Conservation (phyloP, 2,113 vertebrate genomes). For the Cyrtonyx montezumae region DNA sequence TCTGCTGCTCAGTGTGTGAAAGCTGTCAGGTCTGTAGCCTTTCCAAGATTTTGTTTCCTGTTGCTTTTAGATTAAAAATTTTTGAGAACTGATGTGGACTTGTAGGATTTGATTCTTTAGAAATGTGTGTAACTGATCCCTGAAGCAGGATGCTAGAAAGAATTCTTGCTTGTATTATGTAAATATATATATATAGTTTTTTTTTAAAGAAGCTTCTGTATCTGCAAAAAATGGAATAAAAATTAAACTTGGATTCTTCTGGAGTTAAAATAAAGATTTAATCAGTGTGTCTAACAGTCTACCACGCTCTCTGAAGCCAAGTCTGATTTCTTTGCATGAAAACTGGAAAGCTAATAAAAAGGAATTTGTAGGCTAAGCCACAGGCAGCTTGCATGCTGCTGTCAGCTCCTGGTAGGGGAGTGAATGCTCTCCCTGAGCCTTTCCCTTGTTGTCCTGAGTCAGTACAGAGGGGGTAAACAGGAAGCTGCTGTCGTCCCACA, state of each 20-base stretch:
- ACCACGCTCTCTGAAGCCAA: neutral
- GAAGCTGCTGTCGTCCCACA: neutral
- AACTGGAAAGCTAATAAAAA: neutral
- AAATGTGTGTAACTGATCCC: neutral
- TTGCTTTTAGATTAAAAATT: neutral
- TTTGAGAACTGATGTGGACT: neutral
- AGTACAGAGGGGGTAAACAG: neutral
- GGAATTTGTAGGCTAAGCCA: neutral
- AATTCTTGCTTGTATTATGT: neutral
- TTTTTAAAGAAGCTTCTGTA: neutral
- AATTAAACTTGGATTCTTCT: neutral
- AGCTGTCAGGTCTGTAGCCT: neutral
- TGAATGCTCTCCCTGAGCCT: neutral
- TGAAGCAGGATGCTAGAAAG: neutral
- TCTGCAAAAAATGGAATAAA: neutral
- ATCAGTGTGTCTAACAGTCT: neutral
- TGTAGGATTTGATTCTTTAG: neutral
- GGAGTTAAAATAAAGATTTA: neutral
- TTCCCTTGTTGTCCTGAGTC: neutral
- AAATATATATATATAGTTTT: neutral
- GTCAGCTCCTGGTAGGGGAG: neutral
- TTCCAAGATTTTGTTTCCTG: neutral
- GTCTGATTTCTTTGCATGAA: neutral
- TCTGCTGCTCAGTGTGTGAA: neutral
- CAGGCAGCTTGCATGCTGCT: neutral